Evolutionary conservation across 2,888 invertebrate genomes (phyloP).

Genomic region (Caenorhabditis plicata): DNA sequence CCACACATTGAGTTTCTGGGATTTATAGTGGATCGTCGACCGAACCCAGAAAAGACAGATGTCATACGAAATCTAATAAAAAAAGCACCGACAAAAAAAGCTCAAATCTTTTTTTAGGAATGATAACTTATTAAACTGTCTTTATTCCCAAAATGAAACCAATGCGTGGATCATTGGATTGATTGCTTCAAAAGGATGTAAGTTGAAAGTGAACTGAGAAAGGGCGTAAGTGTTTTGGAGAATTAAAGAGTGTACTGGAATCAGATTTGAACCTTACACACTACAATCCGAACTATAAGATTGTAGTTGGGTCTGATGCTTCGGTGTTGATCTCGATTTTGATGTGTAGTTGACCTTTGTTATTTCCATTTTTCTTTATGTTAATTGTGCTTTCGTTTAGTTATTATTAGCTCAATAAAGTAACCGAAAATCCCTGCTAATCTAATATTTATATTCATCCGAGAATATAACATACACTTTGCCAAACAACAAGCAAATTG

Average conservation of each 20-base stretch:
- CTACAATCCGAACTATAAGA: not conserved
- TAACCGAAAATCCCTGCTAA: too few relatives aligned
- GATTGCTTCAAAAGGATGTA: slow-evolving; percentile 3
- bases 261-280: slow-evolving; percentile 1
- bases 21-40: slow-evolving; percentile 11
- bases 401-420: too few relatives aligned
- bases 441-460: too few relatives aligned
- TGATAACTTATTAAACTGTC: not conserved
- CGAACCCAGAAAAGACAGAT: slow-evolving; percentile 16
- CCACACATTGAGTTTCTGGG: slow-evolving; percentile 18
- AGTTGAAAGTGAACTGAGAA: slow-evolving; percentile 12
- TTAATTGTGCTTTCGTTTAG: too few relatives aligned
- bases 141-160: not conserved
- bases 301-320: slow-evolving; percentile 3
- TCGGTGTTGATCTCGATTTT: too few relatives aligned
- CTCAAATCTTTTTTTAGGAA: slow-evolving; percentile 20
- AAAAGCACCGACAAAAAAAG: slow-evolving; percentile 4
- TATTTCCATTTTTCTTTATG: too few relatives aligned
- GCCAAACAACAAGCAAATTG: too few relatives aligned
- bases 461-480: too few relatives aligned
- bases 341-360: too few relatives aligned
- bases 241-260: slow-evolving; percentile 13
- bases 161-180: not conserved
- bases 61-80: slow-evolving; percentile 14
- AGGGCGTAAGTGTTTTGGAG: slow-evolving; percentile 14